Conservation (phyloP, 2,797 vertebrate species). For the Pteropus rufus region DNA sequence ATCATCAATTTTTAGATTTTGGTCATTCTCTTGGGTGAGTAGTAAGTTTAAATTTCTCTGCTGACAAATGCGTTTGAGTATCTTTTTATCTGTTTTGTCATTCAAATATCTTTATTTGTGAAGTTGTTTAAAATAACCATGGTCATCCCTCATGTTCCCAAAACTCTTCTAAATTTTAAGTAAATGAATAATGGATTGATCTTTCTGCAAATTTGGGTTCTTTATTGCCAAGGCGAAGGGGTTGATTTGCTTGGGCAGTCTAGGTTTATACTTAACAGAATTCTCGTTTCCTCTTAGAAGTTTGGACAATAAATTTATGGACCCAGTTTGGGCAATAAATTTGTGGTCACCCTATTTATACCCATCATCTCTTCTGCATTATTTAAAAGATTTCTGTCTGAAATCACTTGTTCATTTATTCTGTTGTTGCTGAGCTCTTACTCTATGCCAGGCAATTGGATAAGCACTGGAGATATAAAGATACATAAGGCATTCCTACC, state of each 20-base stretch:
- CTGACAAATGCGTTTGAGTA: neutral
- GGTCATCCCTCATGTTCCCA: neutral
- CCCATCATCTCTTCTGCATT: neutral
- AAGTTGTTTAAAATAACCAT: neutral
- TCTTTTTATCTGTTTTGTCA: neutral
- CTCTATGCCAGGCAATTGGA: neutral
- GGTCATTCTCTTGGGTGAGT: neutral
- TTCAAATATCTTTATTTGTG: neutral
- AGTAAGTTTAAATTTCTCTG: neutral
- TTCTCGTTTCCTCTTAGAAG: neutral
- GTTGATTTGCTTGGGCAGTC: neutral
- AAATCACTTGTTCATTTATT: neutral
- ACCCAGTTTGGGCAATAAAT: constrained; percentile 8
- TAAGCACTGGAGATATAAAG: neutral
- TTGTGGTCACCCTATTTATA: neutral
- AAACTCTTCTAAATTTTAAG: neutral
- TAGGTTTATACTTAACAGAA: neutral
- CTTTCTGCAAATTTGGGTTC: neutral
- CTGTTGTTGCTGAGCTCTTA: neutral
- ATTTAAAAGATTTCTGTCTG: neutral
- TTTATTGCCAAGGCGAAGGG: neutral
- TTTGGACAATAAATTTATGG: neutral
- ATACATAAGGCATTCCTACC: neutral
- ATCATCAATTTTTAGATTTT: neutral
- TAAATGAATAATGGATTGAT: neutral